A percentile compares a stretch with the other conserved stretches of the same genome.
These are phyloP conservation scores for Xiphydria camelus DNA, from an alignment of 2,888 invertebrate genomes.

Conservation along the genomic window DNA sequence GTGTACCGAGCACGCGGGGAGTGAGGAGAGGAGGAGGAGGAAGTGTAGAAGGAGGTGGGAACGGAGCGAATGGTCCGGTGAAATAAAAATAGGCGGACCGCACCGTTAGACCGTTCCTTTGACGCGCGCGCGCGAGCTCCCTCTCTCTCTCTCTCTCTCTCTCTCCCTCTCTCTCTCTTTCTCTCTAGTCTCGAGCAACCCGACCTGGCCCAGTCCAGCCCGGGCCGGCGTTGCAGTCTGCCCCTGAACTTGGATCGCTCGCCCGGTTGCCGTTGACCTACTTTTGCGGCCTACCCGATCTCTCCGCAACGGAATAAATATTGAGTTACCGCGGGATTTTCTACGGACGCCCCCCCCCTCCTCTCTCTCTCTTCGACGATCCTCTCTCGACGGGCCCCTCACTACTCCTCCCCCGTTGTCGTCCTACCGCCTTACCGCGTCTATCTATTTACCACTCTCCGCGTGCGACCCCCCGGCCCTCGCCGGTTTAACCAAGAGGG, in stretches of 20 bases:
- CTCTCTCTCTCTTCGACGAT: background rate
- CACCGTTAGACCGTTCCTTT: slow-evolving; percentile 41
- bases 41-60: slow-evolving; percentile 18
- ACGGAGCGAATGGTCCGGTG: slow-evolving; percentile 31
- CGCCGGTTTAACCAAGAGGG: background rate
- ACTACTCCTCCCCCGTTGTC: background rate
- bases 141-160: slow-evolving; percentile 10
- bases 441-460: background rate
- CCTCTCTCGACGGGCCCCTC: background rate
- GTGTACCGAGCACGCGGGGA: slow-evolving; percentile 14
- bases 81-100: slow-evolving; percentile 26
- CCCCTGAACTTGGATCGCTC: slow-evolving; percentile 55
- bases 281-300: slow-evolving; percentile 35
- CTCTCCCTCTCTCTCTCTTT: slow-evolving; percentile 14
- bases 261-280: slow-evolving; percentile 48
- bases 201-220: slow-evolving; percentile 39
- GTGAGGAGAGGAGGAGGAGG: slow-evolving; percentile 23
- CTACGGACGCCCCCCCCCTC: background rate
- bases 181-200: slow-evolving; percentile 3
- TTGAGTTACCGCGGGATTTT: slow-evolving; percentile 10
- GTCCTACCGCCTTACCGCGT: background rate
- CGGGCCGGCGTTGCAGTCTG: slow-evolving; percentile 40
- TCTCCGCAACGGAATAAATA: slow-evolving; percentile 15
- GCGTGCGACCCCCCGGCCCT: too few relatives aligned
- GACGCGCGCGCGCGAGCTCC: slow-evolving; percentile 20